Base-by-base conservation (phyloP, 2,113 vertebrate species). In the Copsychus sechellarum region DNA sequence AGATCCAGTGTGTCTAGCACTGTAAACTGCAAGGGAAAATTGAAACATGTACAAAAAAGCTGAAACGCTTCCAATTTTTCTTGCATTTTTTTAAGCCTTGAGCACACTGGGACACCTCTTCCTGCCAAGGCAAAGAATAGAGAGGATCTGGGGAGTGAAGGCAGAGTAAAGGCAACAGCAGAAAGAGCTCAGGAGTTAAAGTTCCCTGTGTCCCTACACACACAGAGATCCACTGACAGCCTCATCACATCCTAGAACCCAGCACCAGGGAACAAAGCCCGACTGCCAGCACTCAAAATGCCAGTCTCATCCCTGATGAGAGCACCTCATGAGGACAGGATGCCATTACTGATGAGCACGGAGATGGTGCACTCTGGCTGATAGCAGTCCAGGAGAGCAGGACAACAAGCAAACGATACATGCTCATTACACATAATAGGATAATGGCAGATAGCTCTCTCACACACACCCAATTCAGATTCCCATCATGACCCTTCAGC, bases 11-110 rank as follows among this genome's bases (percentile, higher is more conserved):
- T 0, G 66, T 96, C 93, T 97, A 95, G 95, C 91, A 60, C 84
- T 92, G 81, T 95, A 94, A 95, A 93, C 94, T 96, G 95, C 93
- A 95, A 97, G 86, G 78, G 71, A 91, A 89, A 97, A 96, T 84
- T 81, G 84, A 97, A 94, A 95, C 67, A 91, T 5, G 83, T 83
- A 94, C 67, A 90, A 90, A 93, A 96, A 97, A 70, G n/a, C 66
- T 97, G 96, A 97, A 92, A 78, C 34, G 11, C 50, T 92, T 97
- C 96, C 96, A 97, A 83, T 71, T 93, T 94, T 91, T 77, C 82
- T 95, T 19, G 22, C 21, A 2, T 92, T 95, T 97, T 97, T 97
- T 93, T n/a, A 73, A 95, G 90, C 53, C 72, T 86, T 67, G 57
- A 81, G 86, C 82, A 86, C 80, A 42, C 48, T 94, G 88, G 76